Percentiles rank a stretch among this genome's conserved stretches.
These are phyloP conservation scores for Centropus unirufus DNA, from an alignment of 2,113 vertebrate species.

Conservation along the genomic window DNA sequence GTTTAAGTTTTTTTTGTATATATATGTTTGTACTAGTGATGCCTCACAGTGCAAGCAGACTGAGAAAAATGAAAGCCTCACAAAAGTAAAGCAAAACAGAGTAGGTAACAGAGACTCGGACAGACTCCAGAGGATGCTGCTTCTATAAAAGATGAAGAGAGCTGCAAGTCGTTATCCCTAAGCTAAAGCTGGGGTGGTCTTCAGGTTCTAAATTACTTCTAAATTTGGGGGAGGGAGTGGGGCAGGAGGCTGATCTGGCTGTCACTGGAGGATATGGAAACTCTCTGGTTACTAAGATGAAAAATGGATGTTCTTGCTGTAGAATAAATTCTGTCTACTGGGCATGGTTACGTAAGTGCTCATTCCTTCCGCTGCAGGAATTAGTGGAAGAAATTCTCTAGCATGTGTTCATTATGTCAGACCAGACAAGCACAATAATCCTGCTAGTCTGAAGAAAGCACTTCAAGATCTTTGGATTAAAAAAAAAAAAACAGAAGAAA, in stretches of 20 bases:
- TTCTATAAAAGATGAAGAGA: neutral
- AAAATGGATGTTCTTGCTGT: neutral
- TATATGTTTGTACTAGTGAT: neutral
- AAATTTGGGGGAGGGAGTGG: neutral
- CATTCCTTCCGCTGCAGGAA: constrained; percentile 8
- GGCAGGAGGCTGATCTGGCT: neutral
- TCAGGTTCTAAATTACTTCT: neutral
- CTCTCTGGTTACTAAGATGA: neutral
- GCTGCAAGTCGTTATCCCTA: neutral
- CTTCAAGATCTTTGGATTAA: neutral
- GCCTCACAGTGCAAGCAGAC: neutral
- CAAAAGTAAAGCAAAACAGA: neutral
- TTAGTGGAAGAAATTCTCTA: neutral
- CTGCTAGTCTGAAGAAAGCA: neutral
- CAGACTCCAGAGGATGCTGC: neutral
- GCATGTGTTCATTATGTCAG: neutral
- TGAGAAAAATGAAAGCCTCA: neutral
- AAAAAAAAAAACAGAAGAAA: constrained; percentile 6
- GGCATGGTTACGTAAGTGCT: neutral
- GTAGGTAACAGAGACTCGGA: neutral
- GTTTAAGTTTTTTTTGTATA: neutral
- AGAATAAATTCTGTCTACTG: neutral
- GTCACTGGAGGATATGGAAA: neutral
- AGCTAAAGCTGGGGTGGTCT: neutral
- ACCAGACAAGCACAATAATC: neutral